phyloP scores from a whole-genome alignment of 2,113 vertebrate genomes.

The Craseonycteris thonglongyai region DNA sequence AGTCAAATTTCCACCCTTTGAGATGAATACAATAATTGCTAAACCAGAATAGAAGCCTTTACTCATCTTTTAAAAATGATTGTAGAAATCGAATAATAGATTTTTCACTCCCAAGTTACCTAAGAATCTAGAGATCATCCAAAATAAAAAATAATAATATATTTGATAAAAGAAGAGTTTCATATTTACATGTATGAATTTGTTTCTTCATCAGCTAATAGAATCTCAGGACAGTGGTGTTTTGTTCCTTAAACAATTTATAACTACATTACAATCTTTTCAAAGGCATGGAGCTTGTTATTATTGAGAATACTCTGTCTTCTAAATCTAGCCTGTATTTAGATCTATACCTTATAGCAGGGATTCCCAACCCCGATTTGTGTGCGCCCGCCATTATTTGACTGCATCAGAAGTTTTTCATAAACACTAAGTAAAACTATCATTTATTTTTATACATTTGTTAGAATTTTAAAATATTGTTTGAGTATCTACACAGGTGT shows the following conservation, averaged over 20 bases:
- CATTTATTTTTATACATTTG: no score
- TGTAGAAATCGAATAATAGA: neutral
- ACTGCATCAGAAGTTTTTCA: no score
- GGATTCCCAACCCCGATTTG: no score
- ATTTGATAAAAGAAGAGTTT: neutral
- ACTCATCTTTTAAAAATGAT: slow-evolving; percentile 23
- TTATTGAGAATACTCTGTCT: neutral
- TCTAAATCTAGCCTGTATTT: neutral
- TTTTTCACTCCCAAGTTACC: neutral
- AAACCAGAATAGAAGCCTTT: slow-evolving; percentile 35
- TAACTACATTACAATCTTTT: neutral
- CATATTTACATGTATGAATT: neutral
- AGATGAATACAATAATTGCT: slow-evolving; percentile 5
- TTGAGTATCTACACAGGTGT: no score
- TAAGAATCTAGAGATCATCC: slow-evolving; percentile 13
- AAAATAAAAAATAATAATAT: neutral
- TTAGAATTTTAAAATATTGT: no score
- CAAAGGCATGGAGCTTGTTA: neutral
- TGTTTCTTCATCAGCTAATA: neutral
- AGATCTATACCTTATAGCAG: neutral
- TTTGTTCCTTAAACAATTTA: neutral
- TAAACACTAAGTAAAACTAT: no score
- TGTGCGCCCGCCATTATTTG: no score
- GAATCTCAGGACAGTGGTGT: neutral
- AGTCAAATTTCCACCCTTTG: neutral